A percentile compares a stretch with the other conserved stretches of the same genome.
phyloP scores from a whole-genome alignment of 2,888 invertebrate genomes.

The Margaritifera margaritifera region DNA sequence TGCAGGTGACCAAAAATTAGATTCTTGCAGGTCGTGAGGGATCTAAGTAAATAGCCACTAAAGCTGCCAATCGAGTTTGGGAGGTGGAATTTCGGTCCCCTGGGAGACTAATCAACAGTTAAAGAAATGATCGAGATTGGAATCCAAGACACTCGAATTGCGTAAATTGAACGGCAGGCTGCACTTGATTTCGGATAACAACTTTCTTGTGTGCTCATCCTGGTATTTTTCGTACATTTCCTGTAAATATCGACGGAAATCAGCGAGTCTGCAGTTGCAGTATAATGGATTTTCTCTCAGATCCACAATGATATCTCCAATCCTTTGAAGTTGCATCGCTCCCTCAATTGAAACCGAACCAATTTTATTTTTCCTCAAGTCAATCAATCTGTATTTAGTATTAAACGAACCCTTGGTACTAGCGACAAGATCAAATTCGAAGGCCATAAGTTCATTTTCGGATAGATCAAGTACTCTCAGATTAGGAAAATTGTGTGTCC shows the following conservation, averaged over 20 bases:
- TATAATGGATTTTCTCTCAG: slow-evolving; percentile 29
- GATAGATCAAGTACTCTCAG: slow-evolving; percentile 32
- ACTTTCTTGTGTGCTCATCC: slow-evolving; percentile 13
- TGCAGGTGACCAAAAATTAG: too few relatives aligned
- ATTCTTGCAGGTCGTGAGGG: too few relatives aligned
- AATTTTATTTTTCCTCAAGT: slow-evolving; percentile 27
- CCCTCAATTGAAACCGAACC: slow-evolving; percentile 12
- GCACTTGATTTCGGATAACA: slow-evolving; percentile 30
- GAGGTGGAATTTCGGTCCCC: too few relatives aligned
- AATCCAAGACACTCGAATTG: too few relatives aligned
- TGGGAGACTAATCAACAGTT: too few relatives aligned
- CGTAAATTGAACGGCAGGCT: background rate
- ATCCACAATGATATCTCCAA: slow-evolving; percentile 27
- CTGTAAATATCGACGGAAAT: slow-evolving; percentile 25
- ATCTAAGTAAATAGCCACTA: too few relatives aligned
- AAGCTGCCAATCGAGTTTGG: too few relatives aligned
- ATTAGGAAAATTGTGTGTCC: slow-evolving; percentile 29
- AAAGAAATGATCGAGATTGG: too few relatives aligned
- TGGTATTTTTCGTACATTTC: slow-evolving; percentile 18
- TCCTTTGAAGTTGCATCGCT: slow-evolving; percentile 13
- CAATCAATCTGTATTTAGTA: slow-evolving; percentile 21
- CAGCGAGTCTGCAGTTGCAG: slow-evolving; percentile 20
- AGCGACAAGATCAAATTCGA: slow-evolving; percentile 30
- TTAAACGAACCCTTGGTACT: slow-evolving; percentile 4
- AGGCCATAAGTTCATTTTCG: slow-evolving; percentile 23